Percentiles rank a stretch among this genome's conserved stretches.
These are phyloP conservation scores for Emys orbicularis DNA, from an alignment of 2,797 vertebrate species.

Conservation along the genomic window DNA sequence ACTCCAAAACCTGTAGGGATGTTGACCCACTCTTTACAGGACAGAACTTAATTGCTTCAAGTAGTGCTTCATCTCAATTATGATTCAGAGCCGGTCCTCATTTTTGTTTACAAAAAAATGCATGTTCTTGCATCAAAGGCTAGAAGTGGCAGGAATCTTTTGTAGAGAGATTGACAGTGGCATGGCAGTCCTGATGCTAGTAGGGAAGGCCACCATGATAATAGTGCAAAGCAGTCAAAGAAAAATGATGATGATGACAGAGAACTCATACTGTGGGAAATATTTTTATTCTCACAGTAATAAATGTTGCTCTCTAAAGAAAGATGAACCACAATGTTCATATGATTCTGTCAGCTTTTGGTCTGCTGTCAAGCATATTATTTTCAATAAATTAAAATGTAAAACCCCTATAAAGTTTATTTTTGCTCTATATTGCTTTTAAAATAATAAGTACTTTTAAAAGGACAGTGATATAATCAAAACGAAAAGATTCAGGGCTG, in stretches of 20 bases:
- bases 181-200: rapidly evolving
- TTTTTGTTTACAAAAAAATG: neutral
- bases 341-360: neutral
- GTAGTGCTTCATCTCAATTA: neutral
- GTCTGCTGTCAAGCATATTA: neutral
- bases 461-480: neutral
- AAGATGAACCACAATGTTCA: neutral
- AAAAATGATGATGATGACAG: neutral
- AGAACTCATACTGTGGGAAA: neutral
- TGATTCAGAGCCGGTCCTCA: neutral
- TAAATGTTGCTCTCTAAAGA: neutral
- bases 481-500: neutral
- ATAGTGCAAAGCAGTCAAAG: neutral
- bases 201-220: neutral
- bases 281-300: neutral
- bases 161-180: neutral
- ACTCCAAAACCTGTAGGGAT: neutral
- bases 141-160: neutral
- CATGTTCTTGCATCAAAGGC: neutral
- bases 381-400: neutral
- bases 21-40: neutral
- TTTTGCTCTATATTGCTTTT: neutral
- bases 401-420: neutral
- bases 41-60: neutral
- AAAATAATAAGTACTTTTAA: neutral